Conservation (phyloP, 2,888 invertebrate genomes). For the Pollenia labialis region DNA sequence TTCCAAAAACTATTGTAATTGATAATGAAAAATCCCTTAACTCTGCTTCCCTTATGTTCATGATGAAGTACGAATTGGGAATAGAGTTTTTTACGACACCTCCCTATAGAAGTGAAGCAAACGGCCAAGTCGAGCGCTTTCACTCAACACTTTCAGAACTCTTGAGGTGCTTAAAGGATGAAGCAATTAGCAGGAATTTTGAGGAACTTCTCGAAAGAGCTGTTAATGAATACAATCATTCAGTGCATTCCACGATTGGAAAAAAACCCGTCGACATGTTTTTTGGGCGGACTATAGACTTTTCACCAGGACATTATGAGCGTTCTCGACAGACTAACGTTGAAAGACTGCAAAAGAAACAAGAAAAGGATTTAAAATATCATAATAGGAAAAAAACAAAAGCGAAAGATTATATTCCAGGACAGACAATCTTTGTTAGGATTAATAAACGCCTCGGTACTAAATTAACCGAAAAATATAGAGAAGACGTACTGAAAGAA, state of each 20-base stretch:
- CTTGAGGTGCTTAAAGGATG: conserved; percentile 69
- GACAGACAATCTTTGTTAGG: conserved; percentile 37
- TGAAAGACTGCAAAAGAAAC: conserved; percentile 44
- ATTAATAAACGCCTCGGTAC: conserved; percentile 40
- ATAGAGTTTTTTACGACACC: not conserved
- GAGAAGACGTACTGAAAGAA: conserved; percentile 36
- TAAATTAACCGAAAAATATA: conserved; percentile 26
- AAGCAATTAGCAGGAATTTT: conserved; percentile 33
- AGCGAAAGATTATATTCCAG: not conserved
- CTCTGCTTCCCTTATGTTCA: not conserved
- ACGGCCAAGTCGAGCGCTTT: not conserved
- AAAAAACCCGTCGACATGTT: too few relatives aligned
- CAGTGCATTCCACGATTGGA: conserved; percentile 68
- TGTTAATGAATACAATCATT: conserved; percentile 65
- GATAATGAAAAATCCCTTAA: not conserved
- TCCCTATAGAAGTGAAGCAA: not conserved
- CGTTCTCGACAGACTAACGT: not conserved
- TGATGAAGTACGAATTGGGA: not conserved
- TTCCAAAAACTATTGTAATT: not conserved
- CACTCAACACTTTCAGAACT: conserved; percentile 73
- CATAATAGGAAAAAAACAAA: not conserved
- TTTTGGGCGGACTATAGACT: conserved; percentile 52
- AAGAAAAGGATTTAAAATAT: conserved; percentile 49
- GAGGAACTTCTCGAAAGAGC: conserved; percentile 64
- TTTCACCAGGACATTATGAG: not conserved